phyloP scores from a whole-genome alignment of 2,888 invertebrate genomes.

The Lacanobia wlatinum region DNA sequence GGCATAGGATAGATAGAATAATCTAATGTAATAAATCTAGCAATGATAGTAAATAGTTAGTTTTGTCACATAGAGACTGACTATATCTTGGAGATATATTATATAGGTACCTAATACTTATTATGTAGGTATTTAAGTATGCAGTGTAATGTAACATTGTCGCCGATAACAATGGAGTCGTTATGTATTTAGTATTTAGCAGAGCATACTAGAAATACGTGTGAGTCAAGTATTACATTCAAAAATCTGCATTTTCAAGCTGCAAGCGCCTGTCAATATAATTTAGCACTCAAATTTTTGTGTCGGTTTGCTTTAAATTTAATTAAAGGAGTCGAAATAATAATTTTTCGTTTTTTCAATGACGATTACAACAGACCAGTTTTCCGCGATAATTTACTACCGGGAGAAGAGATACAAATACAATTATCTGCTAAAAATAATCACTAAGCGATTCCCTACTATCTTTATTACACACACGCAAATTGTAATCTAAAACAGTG shows the following conservation, averaged over 20 bases:
- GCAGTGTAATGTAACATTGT: background rate
- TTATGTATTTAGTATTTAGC: background rate
- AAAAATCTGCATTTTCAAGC: background rate
- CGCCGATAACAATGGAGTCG: background rate
- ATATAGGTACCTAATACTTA: background rate
- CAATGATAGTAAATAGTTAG: background rate
- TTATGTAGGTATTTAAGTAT: background rate
- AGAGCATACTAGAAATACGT: no score
- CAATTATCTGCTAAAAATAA: slow-evolving; percentile 31
- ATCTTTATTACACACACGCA: slow-evolving; percentile 10
- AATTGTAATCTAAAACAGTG: slow-evolving; percentile 44
- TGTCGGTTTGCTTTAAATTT: background rate
- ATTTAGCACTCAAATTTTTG: background rate
- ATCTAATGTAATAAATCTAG: background rate
- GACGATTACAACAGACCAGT: background rate
- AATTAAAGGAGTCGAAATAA: background rate
- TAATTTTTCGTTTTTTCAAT: background rate
- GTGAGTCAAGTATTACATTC: background rate
- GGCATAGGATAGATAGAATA: background rate
- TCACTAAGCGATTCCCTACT: background rate
- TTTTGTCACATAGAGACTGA: background rate
- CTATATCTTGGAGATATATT: background rate
- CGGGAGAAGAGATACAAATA: slow-evolving; percentile 6
- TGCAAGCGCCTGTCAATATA: background rate
- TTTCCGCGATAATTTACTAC: background rate